Base-by-base conservation (phyloP, 1,140 invertebrate species). In the Brachionus rubens region DNA sequence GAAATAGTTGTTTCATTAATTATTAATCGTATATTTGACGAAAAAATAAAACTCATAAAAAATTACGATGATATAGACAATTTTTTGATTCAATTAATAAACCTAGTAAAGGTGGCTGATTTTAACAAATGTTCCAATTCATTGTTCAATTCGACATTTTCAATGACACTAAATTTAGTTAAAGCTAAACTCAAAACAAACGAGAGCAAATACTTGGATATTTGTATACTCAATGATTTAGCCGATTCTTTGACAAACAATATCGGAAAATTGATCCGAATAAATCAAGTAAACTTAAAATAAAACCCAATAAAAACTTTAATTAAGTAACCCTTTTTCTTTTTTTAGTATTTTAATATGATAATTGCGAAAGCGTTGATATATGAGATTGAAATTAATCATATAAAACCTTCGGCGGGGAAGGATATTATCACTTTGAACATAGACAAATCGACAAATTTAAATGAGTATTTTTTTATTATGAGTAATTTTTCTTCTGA, bases 311-410 rank as follows among this genome's bases (percentile, higher is more conserved):
- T 19, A 36, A 36, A 40, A 3, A 19, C 10, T n/a, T n/a, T n/a
- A n/a, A 3, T 33, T 59, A 16, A 52, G 19, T 16, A 33, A 33
- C 36, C 6, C 33, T 9, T 33, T 43, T n/a, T 40, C 19, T 43
- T 21, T 43, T 43, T 65, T 36, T 30, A 65, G 68, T 72, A 50
- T 33, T 30, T 72, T 21, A 36, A 48, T 19, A 33, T 72, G 68
- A 72, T 72, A 24, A 48, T 72, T 12, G 68, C 68, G 5, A 43
- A 72, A 48, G 68, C 68, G 3, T 54, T 72, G 28, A 54, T 72
- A n/a, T 54, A 72, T 50, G 43, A 72, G 19, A 72, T 72, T 36
- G 68, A 72, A 72, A 72, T 28, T 1, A 72, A 72, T 54, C 19
- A 14, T 5, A 43, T 26, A 14, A 36, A 65, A 9, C 16, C 40